A percentile compares a stretch with the other conserved stretches of the same genome.
phyloP scores from a whole-genome alignment of 2,797 vertebrate species.

The Buceros bicornis region DNA sequence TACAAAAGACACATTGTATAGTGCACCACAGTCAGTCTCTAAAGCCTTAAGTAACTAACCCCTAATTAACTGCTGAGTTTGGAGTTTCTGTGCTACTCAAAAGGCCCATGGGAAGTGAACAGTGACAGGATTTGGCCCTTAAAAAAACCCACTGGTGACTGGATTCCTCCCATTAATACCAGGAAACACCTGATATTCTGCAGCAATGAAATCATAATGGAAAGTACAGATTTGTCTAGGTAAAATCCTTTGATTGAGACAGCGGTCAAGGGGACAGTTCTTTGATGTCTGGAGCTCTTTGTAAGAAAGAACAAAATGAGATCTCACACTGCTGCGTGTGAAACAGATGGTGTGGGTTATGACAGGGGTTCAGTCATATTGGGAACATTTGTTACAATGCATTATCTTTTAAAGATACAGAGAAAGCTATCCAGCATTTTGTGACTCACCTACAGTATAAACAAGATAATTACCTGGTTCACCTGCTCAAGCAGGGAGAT shows the following conservation, averaged over 20 bases:
- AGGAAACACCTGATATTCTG: constrained; percentile 24
- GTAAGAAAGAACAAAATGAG: constrained; percentile 38
- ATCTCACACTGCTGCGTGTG: neutral
- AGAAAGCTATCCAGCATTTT: constrained; percentile 64
- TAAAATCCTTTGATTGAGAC: constrained; percentile 37
- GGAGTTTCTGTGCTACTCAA: constrained; percentile 38
- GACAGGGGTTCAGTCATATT: constrained; percentile 60
- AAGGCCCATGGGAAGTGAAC: constrained; percentile 35
- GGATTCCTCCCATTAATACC: constrained; percentile 38
- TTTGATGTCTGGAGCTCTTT: constrained; percentile 59
- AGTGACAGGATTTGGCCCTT: constrained; percentile 15
- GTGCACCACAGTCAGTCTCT: constrained; percentile 23
- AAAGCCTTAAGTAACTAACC: constrained; percentile 44
- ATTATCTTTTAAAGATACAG: constrained; percentile 70
- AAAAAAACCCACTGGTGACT: neutral
- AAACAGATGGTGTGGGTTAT: constrained; percentile 57
- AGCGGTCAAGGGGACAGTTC: constrained; percentile 43
- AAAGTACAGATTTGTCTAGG: constrained; percentile 1
- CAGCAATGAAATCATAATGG: constrained; percentile 27
- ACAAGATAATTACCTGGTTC: constrained; percentile 79
- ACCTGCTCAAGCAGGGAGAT: constrained; percentile 67
- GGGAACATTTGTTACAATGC: constrained; percentile 62
- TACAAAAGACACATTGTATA: constrained; percentile 23
- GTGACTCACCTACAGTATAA: constrained; percentile 76
- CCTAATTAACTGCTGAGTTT: constrained; percentile 47